Conservation (phyloP, 2,888 invertebrate genomes). For the Druceiella hillmani region DNA sequence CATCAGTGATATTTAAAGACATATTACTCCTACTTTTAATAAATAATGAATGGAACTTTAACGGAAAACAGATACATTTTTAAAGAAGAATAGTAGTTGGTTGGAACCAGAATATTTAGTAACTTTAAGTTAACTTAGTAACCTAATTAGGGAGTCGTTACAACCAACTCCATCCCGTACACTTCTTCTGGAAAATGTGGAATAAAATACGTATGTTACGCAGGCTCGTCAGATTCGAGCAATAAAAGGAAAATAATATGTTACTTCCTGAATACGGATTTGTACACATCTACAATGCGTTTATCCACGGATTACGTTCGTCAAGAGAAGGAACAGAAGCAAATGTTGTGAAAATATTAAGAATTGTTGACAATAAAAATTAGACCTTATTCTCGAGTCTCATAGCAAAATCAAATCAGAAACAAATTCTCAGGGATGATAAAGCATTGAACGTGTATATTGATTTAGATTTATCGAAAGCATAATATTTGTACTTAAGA, state of each 20-base stretch:
- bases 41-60: neutral
- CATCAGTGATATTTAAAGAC: neutral
- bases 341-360: neutral
- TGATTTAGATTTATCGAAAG: neutral
- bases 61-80: neutral
- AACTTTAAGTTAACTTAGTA: too few relatives aligned
- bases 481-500: constrained; percentile 1
- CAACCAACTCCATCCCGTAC: neutral
- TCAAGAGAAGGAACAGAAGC: neutral
- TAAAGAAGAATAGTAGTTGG: constrained; percentile 1
- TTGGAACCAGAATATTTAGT: neutral
- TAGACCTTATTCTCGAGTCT: too few relatives aligned
- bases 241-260: neutral
- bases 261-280: too few relatives aligned
- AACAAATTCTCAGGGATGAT: neutral
- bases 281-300: neutral
- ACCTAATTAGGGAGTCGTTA: neutral
- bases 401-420: neutral
- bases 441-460: neutral
- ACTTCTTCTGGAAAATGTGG: constrained; percentile 1
- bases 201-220: neutral
- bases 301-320: neutral
- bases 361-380: neutral
- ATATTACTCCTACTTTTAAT: neutral
- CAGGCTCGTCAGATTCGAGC: neutral